Base-by-base conservation (phyloP, 1,140 invertebrate genomes). In the Hylaeus anthracinus region DNA sequence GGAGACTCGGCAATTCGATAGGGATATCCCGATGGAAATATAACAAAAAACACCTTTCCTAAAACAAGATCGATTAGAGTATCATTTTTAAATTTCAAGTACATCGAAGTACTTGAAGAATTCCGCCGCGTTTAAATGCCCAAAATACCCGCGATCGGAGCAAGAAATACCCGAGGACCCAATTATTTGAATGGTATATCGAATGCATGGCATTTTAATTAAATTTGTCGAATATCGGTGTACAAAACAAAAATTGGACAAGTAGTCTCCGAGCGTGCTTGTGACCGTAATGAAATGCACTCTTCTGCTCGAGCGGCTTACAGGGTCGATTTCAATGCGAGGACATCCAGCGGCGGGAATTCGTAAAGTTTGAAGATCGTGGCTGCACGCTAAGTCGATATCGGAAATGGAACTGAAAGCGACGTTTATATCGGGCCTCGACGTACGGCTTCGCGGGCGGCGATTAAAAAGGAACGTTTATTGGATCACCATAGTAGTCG, bases 231-330 rank as follows among this genome's bases (percentile, higher is more conserved):
- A 48, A 48, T 48, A 48, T 48, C 8, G 5, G 45, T 1, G 45
- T 5, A 48, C 5, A 8, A 8, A 8, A 8, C 6, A 48, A 48
- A 48, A 48, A 48, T 63, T 63, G 12, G 12, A 41, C 61, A 4
- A 14, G 61, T 63, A 63, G 41, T 48, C 2, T 26, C 61, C 39
- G 63, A 51, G 72, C 79, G 61, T 66, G 77, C 26, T 51, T 15
- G 60, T 65, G 45, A 69, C 51, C 51, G 56, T 60, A 69, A 75
- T 77, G 74, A 84, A 84, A 85, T 14, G 63, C 79, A 76, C 83
- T 84, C 69, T 76, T 72, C 72, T 63, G 81, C 45, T 39, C 63
- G 78, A 73, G 69, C 71, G 72, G 53, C 74, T 80, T 83, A 73
- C 69, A 76, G 58, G 72, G 72, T 81, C 72, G 67, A 84, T 81